Evolutionary conservation across 2,113 vertebrate genomes (phyloP).

Genomic region (Istiophorus platypterus): DNA sequence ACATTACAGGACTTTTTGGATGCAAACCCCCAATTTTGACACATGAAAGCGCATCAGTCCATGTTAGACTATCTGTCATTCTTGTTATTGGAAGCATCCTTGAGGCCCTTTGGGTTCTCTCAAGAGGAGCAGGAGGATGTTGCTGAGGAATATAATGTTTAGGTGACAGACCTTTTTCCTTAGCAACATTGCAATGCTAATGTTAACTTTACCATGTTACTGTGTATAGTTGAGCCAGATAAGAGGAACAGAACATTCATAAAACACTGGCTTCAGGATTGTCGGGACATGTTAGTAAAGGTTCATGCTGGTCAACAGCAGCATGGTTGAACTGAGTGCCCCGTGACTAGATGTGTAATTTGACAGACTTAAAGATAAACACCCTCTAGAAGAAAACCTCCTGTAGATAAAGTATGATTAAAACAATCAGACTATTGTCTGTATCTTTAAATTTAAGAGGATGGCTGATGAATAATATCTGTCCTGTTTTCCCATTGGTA

Average conservation of each 20-base stretch:
- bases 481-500: conserved; percentile 23
- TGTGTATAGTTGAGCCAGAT: not conserved
- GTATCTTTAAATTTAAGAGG: conserved; percentile 6
- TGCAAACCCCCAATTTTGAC: not conserved
- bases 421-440: not conserved
- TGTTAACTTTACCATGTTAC: not conserved
- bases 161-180: not conserved
- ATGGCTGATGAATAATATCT: conserved; percentile 16
- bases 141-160: not conserved
- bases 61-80: not conserved
- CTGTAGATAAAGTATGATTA: not conserved
- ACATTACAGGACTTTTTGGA: not conserved
- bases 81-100: not conserved
- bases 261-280: not conserved
- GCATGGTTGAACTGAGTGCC: not conserved
- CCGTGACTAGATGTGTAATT: not conserved
- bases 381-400: not conserved
- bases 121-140: not conserved
- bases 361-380: not conserved
- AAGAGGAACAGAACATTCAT: not conserved
- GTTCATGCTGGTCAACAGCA: not conserved
- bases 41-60: not conserved
- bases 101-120: not conserved
- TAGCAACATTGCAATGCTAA: not conserved
- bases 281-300: not conserved